Conservation (phyloP, 1,140 invertebrate genomes). For the Cherax quadricarinatus region DNA sequence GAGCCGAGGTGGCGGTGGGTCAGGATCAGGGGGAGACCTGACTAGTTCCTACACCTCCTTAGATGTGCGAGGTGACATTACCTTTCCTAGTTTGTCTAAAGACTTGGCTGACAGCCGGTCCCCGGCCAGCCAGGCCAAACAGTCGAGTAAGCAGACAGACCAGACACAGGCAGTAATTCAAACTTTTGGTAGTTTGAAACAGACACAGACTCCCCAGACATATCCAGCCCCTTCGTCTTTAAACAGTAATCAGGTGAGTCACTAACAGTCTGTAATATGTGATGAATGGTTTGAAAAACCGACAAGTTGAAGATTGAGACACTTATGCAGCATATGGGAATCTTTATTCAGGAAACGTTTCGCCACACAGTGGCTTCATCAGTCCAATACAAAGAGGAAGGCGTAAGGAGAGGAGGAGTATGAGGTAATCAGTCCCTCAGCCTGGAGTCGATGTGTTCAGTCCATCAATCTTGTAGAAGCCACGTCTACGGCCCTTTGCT, state of each 20-base stretch:
- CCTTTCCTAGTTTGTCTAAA: not conserved
- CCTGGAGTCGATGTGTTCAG: too few species aligned
- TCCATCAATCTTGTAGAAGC: too few species aligned
- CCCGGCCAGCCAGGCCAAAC: constrained; percentile 14
- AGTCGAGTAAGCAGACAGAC: constrained; percentile 34
- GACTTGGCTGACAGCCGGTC: not conserved
- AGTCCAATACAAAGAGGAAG: too few species aligned
- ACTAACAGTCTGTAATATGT: not conserved
- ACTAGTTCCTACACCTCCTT: constrained; percentile 14
- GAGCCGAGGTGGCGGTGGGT: not conserved
- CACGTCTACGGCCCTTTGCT: too few species aligned
- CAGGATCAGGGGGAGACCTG: not conserved
- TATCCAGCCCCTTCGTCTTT: constrained; percentile 36
- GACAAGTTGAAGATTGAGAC: not conserved
- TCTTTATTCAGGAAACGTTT: not conserved
- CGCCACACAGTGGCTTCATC: too few species aligned
- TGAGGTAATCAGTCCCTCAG: too few species aligned
- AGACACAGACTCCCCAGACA: constrained; percentile 37
- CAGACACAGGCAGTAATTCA: constrained; percentile 57
- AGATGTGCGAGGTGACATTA: not conserved
- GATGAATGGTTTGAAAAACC: not conserved
- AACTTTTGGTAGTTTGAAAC: constrained; percentile 30
- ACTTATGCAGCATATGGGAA: not conserved
- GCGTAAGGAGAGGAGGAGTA: too few species aligned
- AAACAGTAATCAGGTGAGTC: not conserved